Evolutionary conservation across 2,113 vertebrate species (phyloP), one percentile per base, ranked within the genome.

Genomic region (Glaucidium brasilianum): DNA sequence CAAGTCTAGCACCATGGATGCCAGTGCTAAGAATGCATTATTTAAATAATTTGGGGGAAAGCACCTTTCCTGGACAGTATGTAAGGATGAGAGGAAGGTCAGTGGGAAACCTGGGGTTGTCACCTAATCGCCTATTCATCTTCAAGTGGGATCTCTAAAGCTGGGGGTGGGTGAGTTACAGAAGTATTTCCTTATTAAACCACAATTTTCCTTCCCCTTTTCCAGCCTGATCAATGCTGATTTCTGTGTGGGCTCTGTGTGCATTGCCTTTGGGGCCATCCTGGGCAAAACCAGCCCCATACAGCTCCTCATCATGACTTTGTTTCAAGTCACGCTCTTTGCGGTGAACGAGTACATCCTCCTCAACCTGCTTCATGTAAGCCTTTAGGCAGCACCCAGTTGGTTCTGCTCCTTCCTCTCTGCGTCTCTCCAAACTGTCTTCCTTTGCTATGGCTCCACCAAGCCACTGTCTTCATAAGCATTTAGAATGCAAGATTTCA

Each of bases 251-350:
- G 99, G 98, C 9, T 98, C 98, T 18, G 98, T 98, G 84, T 98
- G 99, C 39, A 99, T 99, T 7, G 99, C 99, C 75, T 99, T 98
- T 8, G 99, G 99, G n/a, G 99, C 99, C 22, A 91, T 99, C 39
- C 98, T 99, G 95, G 99, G 99, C 22, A 99, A 99, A 97, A 98
- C 98, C 72, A 99, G 99, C 92, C 99, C 99, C 0, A 95, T 99
- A 58, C 99, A 99, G 96, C 94, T 99, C 80, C 85, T 99, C 96
- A 53, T 99, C 60, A 98, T 99, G 98, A 99, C 99, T 11, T 97
- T 99, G 59, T 99, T 99, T 96, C 99, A 99, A 91, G 92, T 99
- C 90, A 99, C 99, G 0, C 98, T 99, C 71, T 99, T 98, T 49
- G 88, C 99, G 1, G 98, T 99, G 93, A 99, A 99, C 2, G 99